Conservation (phyloP, 2,113 vertebrate species). For the Rhodinocichla rosea region DNA sequence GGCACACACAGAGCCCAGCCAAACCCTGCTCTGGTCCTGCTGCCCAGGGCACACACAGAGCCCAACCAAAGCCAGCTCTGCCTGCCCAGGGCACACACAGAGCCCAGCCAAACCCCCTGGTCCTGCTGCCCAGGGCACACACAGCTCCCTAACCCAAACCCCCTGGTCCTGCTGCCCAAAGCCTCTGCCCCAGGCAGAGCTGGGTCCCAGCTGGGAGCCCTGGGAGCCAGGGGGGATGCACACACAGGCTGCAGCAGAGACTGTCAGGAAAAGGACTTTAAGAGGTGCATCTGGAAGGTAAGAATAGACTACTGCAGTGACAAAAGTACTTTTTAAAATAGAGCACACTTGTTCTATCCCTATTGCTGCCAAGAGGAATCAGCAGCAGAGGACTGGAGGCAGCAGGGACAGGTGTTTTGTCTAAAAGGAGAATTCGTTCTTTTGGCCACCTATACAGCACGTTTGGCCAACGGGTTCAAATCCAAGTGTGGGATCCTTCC, state of each 20-base stretch:
- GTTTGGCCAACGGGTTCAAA: not conserved
- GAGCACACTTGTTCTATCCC: not conserved
- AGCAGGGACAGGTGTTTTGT: slow-evolving; percentile 51
- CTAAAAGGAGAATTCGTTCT: slow-evolving; percentile 49
- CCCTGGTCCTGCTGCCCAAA: not conserved
- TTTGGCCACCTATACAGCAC: slow-evolving; percentile 30
- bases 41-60: no score
- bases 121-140: no score
- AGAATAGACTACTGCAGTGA: not conserved
- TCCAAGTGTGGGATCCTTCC: slow-evolving; percentile 17
- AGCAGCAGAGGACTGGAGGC: not conserved
- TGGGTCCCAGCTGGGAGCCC: not conserved
- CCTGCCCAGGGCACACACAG: no score
- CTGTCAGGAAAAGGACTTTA: not conserved
- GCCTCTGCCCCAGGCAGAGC: not conserved
- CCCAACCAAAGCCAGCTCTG: no score
- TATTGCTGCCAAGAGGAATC: slow-evolving; percentile 18
- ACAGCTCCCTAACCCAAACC: no score
- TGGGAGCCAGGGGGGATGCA: not conserved
- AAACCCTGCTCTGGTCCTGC: no score
- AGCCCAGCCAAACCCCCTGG: no score
- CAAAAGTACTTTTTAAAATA: slow-evolving; percentile 38
- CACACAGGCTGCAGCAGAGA: not conserved
- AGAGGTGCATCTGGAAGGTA: slow-evolving; percentile 15
- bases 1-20: no score